Evolutionary conservation across 2,888 invertebrate genomes (phyloP), one percentile per base, ranked within the genome.

Genomic region (Netelia melanura): DNA sequence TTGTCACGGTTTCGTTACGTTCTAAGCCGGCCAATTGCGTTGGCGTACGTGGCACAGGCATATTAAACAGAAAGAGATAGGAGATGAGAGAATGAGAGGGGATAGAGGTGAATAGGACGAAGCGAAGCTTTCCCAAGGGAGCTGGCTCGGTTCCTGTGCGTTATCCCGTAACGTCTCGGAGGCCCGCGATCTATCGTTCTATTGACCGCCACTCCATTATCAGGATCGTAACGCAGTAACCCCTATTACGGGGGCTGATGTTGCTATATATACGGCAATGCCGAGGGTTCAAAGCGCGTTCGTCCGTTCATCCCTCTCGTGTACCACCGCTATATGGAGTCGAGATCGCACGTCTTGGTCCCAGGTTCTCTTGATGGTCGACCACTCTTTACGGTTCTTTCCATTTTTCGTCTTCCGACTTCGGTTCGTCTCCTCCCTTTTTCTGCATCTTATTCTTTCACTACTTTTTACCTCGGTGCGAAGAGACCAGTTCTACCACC

Each of bases 161-260:
- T 88, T 90, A 86, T 74, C 67, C 87, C 75, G 86, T 87, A 83
- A 84, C 88, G 87, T 89, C 87, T 88, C 86, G 87, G 80, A 84
- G 87, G 86, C 67, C 68, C 86, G 87, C 90, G 89, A 91, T 91
- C 91, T 89, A 91, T 91, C 91, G 89, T 88, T 88, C 90, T 90
- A 91, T 91, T 91, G 92, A 91, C 92, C 91, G 89, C 90, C 88
- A 90, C 91, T 92, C 91, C 90, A 91, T 92, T 92, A 91, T 92
- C 92, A 88, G 90, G 89, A 89, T 90, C 90, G 91, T 91, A 91
- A 90, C 89, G 88, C 88, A 88, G 90, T 90, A 90, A 90, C 90
- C 89, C 89, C 87, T 86, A 86, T 61, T 61, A 67, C 71, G 25
- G 52, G 10, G 71, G 25, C 65, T 64, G 38, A 58, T 77, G 75